These are phyloP conservation scores for Amphiprion percula DNA, from an alignment of 2,113 vertebrate species.

Conservation along the genomic window DNA sequence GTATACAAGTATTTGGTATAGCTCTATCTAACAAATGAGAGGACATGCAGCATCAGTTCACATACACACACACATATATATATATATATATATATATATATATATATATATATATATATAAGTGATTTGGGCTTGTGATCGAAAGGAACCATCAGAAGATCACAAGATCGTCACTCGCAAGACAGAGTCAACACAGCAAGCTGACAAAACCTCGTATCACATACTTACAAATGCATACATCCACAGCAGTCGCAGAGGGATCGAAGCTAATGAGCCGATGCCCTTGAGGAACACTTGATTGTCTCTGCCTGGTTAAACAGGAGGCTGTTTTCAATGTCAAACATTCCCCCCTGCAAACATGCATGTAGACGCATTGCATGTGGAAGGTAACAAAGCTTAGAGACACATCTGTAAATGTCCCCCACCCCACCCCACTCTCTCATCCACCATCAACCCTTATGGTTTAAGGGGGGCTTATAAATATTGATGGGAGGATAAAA, in stretches of 20 bases:
- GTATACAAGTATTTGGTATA: neutral
- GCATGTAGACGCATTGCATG: conserved; percentile 15
- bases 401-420: conserved; percentile 29
- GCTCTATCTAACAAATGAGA: conserved; percentile 14
- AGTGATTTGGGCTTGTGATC: neutral
- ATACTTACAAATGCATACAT: neutral
- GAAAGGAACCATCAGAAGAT: conserved; percentile 26
- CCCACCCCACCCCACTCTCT: neutral
- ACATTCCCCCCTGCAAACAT: conserved; percentile 16
- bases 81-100: no score
- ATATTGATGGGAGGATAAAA: conserved; percentile 68
- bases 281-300: conserved; percentile 64
- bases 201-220: neutral
- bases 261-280: conserved; percentile 62
- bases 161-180: neutral
- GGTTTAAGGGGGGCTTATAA: conserved; percentile 50
- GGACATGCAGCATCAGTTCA: neutral
- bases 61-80: no score
- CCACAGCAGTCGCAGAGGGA: conserved; percentile 10
- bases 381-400: conserved; percentile 16
- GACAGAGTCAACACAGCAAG: conserved; percentile 6
- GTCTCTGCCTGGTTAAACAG: conserved; percentile 54
- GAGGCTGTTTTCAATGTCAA: conserved; percentile 63
- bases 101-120: neutral
- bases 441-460: conserved; percentile 25